Evolutionary conservation across 2,888 invertebrate genomes (phyloP).

Genomic region (Harmothoe impar): DNA sequence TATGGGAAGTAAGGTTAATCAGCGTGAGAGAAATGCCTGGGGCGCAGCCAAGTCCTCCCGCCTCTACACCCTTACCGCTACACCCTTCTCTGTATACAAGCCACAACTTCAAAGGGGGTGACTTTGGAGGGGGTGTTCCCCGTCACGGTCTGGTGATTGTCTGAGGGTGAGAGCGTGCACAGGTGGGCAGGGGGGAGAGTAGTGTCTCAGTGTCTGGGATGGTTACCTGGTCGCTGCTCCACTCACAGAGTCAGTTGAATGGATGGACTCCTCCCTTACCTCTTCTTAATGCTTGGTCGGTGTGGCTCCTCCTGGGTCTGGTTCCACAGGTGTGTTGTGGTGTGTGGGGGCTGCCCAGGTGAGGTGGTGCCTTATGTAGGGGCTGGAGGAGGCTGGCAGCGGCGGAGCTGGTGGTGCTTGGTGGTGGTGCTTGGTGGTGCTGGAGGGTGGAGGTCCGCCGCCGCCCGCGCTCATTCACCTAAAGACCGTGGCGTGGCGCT

Average conservation of each 20-base stretch:
- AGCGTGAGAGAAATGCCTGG: too few relatives aligned
- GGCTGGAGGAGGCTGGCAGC: background rate
- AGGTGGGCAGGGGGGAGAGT: background rate
- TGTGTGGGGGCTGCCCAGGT: background rate
- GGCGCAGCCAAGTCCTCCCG: too few relatives aligned
- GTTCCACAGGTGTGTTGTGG: background rate
- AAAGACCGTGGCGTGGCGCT: background rate
- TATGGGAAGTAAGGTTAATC: too few relatives aligned
- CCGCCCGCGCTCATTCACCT: conserved; percentile 24
- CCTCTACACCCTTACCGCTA: too few relatives aligned
- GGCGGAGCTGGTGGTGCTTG: conserved; percentile 28
- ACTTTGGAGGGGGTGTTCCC: background rate
- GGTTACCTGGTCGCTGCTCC: too few relatives aligned
- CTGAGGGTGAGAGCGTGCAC: background rate
- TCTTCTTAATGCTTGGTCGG: background rate
- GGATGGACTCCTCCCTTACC: too few relatives aligned
- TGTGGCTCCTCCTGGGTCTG: background rate
- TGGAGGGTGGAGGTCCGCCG: background rate
- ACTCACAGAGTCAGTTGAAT: background rate
- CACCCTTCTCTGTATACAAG: background rate
- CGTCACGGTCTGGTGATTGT: background rate
- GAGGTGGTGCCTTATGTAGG: background rate
- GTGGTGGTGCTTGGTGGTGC: background rate
- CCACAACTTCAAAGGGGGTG: background rate
- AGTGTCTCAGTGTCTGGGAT: background rate